A percentile compares a stretch with the other conserved stretches of the same genome.
phyloP scores from a whole-genome alignment of 2,113 vertebrate genomes.

The Neoarius graeffei region DNA sequence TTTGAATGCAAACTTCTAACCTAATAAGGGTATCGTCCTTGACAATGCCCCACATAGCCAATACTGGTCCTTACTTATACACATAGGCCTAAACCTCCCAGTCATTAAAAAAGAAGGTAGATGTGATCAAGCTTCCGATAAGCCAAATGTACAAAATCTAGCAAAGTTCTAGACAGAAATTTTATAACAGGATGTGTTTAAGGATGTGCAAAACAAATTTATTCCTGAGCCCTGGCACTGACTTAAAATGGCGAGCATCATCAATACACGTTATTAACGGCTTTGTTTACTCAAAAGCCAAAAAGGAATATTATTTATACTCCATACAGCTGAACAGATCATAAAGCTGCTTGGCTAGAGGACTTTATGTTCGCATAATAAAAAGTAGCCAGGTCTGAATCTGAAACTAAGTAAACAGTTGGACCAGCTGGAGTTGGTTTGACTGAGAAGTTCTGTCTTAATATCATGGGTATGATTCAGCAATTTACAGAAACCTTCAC shows the following conservation, averaged over 20 bases:
- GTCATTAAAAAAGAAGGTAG: background rate
- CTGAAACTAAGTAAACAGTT: background rate
- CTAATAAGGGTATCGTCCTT: background rate
- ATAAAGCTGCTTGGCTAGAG: background rate
- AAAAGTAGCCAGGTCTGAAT: background rate
- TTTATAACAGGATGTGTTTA: background rate
- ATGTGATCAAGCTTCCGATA: background rate
- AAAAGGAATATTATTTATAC: background rate
- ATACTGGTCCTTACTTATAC: background rate
- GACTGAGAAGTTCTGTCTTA: background rate
- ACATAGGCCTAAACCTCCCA: background rate
- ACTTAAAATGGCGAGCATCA: background rate
- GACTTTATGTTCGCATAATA: background rate
- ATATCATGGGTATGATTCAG: no score
- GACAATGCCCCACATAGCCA: background rate
- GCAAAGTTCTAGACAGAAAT: background rate
- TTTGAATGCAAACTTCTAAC: background rate
- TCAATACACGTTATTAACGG: background rate
- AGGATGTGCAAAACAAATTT: background rate
- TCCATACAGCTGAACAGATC: background rate
- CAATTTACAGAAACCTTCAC: background rate
- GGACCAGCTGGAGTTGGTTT: background rate
- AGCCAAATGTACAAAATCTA: background rate
- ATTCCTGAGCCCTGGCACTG: background rate
- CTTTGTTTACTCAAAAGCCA: background rate